These are phyloP conservation scores for Trachelus tabidus DNA, from an alignment of 2,888 invertebrate species.

Conservation along the genomic window DNA sequence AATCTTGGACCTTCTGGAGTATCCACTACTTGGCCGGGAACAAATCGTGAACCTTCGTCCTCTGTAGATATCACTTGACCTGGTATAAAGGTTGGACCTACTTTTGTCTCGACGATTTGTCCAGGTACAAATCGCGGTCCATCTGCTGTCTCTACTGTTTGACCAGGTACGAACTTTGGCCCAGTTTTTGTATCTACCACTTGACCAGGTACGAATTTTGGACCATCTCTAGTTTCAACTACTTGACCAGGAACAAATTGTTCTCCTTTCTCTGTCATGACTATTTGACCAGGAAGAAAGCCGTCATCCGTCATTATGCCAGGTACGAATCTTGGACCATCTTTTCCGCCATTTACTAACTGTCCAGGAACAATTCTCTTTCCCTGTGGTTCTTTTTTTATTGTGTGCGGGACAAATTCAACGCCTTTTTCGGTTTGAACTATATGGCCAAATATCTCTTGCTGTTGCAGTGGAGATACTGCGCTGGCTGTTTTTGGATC, in stretches of 20 bases:
- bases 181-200: slow-evolving; percentile 77
- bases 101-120: slow-evolving; percentile 80
- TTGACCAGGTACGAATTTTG: slow-evolving; percentile 83
- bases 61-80: slow-evolving; percentile 79
- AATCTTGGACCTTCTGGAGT: slow-evolving; percentile 77
- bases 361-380: slow-evolving; percentile 74
- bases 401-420: slow-evolving; percentile 74
- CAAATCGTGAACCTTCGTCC: slow-evolving; percentile 68
- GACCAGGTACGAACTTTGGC: slow-evolving; percentile 77
- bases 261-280: slow-evolving; percentile 76
- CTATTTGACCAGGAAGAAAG: slow-evolving; percentile 78
- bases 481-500: slow-evolving; percentile 69
- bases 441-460: slow-evolving; percentile 74
- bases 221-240: slow-evolving; percentile 75
- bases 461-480: slow-evolving; percentile 62
- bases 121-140: slow-evolving; percentile 83
- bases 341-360: slow-evolving; percentile 71
- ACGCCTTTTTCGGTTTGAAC: slow-evolving; percentile 74
- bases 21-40: slow-evolving; percentile 78
- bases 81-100: slow-evolving; percentile 81
- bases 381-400: slow-evolving; percentile 67
- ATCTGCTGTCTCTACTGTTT: slow-evolving; percentile 77
- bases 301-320: slow-evolving; percentile 76
- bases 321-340: slow-evolving; percentile 76
- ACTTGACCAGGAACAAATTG: slow-evolving; percentile 80